phyloP scores from a whole-genome alignment of 2,888 invertebrate species.

The Dicyrtoma fusca region DNA sequence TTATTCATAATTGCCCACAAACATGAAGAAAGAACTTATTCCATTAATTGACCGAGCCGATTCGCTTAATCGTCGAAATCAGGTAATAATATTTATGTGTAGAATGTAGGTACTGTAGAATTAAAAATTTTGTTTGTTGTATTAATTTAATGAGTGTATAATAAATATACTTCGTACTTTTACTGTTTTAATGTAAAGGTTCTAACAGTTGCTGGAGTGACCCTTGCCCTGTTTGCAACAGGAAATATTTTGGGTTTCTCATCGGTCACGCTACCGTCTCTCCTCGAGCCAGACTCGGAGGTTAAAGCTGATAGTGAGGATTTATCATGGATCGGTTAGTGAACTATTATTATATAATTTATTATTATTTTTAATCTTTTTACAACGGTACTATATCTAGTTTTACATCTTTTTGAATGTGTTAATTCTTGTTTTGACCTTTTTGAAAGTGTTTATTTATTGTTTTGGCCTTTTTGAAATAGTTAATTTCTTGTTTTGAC shows the following conservation, averaged over 20 bases:
- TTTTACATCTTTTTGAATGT: no score
- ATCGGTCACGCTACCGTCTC: slow-evolving; percentile 46
- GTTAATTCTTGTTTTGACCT: no score
- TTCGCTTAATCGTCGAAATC: slow-evolving; percentile 49
- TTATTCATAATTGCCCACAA: background rate
- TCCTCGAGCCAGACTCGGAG: slow-evolving; percentile 46
- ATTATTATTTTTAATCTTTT: background rate
- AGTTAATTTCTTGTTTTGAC: no score
- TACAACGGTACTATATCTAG: no score
- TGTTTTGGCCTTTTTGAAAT: no score
- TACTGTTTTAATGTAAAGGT: slow-evolving; percentile 31
- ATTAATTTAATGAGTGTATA: no score
- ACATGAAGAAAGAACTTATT: slow-evolving; percentile 49
- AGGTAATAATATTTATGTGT: slow-evolving; percentile 37
- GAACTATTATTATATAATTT: background rate
- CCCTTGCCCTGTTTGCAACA: slow-evolving; percentile 50
- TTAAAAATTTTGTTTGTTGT: no score
- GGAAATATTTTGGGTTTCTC: slow-evolving; percentile 55
- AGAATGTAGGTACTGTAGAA: no score
- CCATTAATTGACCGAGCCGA: slow-evolving; percentile 52
- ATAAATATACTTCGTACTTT: no score
- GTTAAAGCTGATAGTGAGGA: slow-evolving; percentile 47
- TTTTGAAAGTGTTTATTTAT: no score
- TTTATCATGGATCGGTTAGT: slow-evolving; percentile 54
- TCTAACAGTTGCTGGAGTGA: slow-evolving; percentile 53